phyloP scores from a whole-genome alignment of 1,140 invertebrate species.

The Dufourea novaeangliae region DNA sequence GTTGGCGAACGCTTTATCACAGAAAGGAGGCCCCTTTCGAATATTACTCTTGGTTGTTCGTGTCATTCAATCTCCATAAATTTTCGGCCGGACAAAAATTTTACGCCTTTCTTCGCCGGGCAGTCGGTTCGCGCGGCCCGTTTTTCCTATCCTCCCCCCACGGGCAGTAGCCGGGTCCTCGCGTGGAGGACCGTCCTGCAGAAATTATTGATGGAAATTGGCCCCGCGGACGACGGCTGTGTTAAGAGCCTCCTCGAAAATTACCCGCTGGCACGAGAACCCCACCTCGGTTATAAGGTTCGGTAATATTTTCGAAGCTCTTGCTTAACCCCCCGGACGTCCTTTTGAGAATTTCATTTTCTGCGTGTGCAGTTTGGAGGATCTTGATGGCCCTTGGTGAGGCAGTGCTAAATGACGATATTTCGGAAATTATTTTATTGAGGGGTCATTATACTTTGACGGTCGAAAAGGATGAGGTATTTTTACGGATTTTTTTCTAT shows the following conservation, averaged over 20 bases:
- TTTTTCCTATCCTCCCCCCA: neutral
- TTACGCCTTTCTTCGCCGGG: neutral
- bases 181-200: neutral
- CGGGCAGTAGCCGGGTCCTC: no score
- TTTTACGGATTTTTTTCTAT: no score
- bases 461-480: no score
- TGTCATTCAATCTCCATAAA: constrained; percentile 53
- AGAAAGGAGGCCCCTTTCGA: neutral
- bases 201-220: constrained; percentile 26
- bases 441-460: no score
- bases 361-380: no score
- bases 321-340: no score
- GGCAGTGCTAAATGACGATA: no score
- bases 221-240: no score
- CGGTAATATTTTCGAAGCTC: neutral
- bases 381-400: no score
- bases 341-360: no score
- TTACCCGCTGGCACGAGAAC: constrained; percentile 17
- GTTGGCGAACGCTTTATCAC: neutral
- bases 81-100: constrained; percentile 24
- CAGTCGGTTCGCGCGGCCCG: neutral
- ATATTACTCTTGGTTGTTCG: constrained; percentile 31
- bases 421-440: no score
- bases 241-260: constrained; percentile 1
- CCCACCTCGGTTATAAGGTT: neutral